Evolutionary conservation across 2,113 vertebrate genomes (phyloP), one percentile per base, ranked within the genome.

Genomic region (Platycercus adscitus): DNA sequence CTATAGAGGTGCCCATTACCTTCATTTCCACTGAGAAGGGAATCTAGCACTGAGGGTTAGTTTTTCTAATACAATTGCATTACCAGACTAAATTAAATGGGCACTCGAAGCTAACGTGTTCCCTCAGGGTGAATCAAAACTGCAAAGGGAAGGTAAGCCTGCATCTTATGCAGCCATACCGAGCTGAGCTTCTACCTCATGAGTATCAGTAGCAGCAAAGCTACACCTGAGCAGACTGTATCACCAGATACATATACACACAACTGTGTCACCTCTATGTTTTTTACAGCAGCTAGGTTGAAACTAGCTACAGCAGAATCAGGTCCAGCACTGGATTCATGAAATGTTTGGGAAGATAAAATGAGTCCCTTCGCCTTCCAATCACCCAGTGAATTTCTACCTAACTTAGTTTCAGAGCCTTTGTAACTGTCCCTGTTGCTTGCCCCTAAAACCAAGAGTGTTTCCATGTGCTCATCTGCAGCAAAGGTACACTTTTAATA

Each of bases 51-150:
- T 65, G 79, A 81, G 84, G 33, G 53, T 50, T 87, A 46, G 39
- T 93, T 87, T 86, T 82, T 15, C 68, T 86, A 83, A 76, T 60
- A 83, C 85, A 77, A 91, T 41, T 82, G 81, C n/a, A 80, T 46
- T 89, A 65, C 37, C 78, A 94, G 77, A 41, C 49, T 58, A 41
- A 95, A 95, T 94, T 95, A 91, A 92, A 95, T 95, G 93, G 76
- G 82, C 89, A 81, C 35, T 93, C 85, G 96, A 90, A 77, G 31
- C 17, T 94, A 66, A 88, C 4, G 0, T 19, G 49, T 55, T 91
- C 85, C 88, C 85, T 64, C 17, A 33, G 87, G 83, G 69, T 78
- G 66, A 50, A 46, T 83, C 43, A 75, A 43, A 93, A 90, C 37
- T 83, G 63, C 83, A 92, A 9, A 5, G 60, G 77, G 72, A 90